These are phyloP conservation scores for Phaenicophaeus curvirostris DNA, from an alignment of 2,797 vertebrate genomes.

Conservation along the genomic window DNA sequence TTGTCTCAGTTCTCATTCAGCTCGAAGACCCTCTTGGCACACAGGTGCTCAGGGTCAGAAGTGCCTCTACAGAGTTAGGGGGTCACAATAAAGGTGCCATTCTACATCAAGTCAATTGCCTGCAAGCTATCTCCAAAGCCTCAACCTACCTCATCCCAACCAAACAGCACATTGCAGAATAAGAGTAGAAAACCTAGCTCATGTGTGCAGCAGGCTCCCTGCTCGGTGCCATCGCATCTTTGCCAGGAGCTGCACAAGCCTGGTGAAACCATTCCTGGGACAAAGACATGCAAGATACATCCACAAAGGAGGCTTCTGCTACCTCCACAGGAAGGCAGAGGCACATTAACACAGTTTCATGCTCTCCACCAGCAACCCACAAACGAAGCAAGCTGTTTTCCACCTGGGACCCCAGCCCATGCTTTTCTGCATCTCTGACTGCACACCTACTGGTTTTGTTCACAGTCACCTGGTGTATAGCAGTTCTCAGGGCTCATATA, in stretches of 20 bases:
- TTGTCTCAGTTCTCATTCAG: neutral
- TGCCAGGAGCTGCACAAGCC: fast-evolving
- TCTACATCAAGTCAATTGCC: fast-evolving
- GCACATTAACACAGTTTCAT: neutral
- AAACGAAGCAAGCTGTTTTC: fast-evolving
- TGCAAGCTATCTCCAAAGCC: neutral
- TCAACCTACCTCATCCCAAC: neutral
- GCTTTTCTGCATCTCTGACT: neutral
- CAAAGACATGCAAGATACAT: fast-evolving
- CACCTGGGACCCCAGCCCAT: neutral
- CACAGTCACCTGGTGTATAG: neutral
- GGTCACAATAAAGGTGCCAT: neutral
- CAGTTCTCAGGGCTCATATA: neutral
- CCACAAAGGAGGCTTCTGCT: neutral
- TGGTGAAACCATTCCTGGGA: neutral
- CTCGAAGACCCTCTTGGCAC: neutral
- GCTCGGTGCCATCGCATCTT: neutral
- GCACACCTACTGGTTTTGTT: fast-evolving
- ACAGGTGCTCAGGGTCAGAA: neutral
- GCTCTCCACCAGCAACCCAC: neutral
- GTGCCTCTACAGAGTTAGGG: neutral
- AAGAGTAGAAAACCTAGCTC: neutral
- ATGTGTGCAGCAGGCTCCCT: fast-evolving
- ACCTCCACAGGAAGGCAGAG: neutral
- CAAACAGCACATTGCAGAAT: neutral